Conservation (phyloP, 2,888 invertebrate species). For the Sesamia inferens region DNA sequence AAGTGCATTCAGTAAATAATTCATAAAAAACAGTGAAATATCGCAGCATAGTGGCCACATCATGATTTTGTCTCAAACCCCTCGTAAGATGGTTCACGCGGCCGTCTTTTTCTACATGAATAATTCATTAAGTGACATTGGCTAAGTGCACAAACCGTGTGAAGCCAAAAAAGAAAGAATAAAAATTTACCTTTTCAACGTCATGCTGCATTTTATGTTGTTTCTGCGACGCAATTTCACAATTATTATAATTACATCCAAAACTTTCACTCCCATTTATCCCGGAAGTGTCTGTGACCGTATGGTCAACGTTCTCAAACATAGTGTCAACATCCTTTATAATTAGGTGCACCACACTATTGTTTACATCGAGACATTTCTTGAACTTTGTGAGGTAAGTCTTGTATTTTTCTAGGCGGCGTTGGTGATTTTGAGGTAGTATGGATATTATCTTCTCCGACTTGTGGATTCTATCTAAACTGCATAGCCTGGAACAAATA, state of each 20-base stretch:
- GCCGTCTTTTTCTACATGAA: too few relatives aligned
- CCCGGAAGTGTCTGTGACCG: constrained; percentile 67
- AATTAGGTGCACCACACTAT: constrained; percentile 92
- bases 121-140: too few relatives aligned
- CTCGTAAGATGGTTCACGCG: too few relatives aligned
- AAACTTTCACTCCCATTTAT: constrained; percentile 81
- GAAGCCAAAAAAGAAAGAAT: too few relatives aligned
- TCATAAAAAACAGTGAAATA: too few relatives aligned
- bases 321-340: constrained; percentile 95
- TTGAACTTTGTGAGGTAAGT: constrained; percentile 93
- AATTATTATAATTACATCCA: constrained; percentile 84
- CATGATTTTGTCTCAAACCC: too few relatives aligned
- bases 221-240: constrained; percentile 81
- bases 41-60: too few relatives aligned
- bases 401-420: constrained; percentile 93
- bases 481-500: constrained; percentile 91
- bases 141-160: too few relatives aligned
- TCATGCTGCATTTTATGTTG: constrained; percentile 88
- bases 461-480: constrained; percentile 93
- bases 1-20: too few relatives aligned
- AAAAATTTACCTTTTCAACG: constrained; percentile 83
- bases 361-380: constrained; percentile 94
- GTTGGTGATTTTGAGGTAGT: constrained; percentile 94
- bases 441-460: constrained; percentile 94
- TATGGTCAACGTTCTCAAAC: constrained; percentile 93